Base-by-base conservation (phyloP, 2,888 invertebrate genomes). In the Sthenelais limicola region DNA sequence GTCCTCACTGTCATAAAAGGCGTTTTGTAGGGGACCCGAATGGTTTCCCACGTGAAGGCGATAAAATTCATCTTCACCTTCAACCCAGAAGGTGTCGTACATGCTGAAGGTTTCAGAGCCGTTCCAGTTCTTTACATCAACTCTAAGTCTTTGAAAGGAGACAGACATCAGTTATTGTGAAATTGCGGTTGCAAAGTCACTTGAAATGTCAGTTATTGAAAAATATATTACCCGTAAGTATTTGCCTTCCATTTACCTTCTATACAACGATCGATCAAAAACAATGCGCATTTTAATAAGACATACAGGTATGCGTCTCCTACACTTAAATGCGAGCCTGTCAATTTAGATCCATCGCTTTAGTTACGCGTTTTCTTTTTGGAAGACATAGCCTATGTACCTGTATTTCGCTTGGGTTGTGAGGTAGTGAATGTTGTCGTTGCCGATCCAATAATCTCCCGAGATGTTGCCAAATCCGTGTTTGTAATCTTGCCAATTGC, bases 371-470 rank as follows among this genome's bases (percentile, higher is more conserved):
- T n/a, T n/a, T n/a, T n/a, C n/a, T n/a, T n/a, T n/a, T n/a, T n/a
- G n/a, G n/a, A n/a, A n/a, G n/a, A n/a, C 43, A 43, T 30, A 12
- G 32, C 12, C 9, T 9, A 58, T 48, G 18, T 28, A 32, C 68
- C 68, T 51, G 35, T 68, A 68, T 33, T 32, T 49, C 12, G 18
- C 52, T 24, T 68, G 68, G 30, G 48, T 48, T 4, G 68, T 68
- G 9, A 68, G 68, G n/a, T 30, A 68, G 52, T 68, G 68, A 15
- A 68, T 33, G 33, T 68, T 49, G 26, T 68, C 68, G 32, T 68
- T 68, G 12, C 68, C 68, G 33, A 51, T 33, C 68, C 68, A 68
- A 35, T 33, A 68, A 52, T 68, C 68, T 18, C 32, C 28, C 2
- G 49, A 26, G 1, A 51, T 33, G 32, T 68, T 51, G 28, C 68